phyloP scores from a whole-genome alignment of 2,797 vertebrate genomes.

The Sebastes jordani region DNA sequence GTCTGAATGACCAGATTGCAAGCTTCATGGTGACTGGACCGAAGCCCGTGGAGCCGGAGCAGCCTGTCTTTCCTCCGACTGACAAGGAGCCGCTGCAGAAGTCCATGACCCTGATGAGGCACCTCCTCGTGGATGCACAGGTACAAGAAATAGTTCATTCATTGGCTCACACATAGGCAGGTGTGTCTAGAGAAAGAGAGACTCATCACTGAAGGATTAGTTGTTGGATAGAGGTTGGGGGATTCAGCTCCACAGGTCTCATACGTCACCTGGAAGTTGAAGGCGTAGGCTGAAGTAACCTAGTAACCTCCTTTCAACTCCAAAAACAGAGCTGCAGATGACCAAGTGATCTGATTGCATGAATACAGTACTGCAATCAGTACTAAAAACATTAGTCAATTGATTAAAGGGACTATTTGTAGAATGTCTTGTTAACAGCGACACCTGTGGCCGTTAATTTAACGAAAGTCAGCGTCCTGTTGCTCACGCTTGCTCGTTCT shows the following conservation, averaged over 20 bases:
- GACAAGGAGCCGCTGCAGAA: slow-evolving; percentile 90
- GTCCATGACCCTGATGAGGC: slow-evolving; percentile 92
- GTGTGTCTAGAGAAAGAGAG: neutral
- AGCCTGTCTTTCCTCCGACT: slow-evolving; percentile 79
- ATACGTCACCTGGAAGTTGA: neutral
- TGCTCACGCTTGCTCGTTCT: no score
- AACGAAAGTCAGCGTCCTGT: no score
- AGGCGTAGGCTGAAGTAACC: neutral
- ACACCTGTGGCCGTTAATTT: no score
- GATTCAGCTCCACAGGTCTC: neutral
- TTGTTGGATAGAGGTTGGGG: neutral
- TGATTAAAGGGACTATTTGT: no score
- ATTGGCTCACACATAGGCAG: neutral
- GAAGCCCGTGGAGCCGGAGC: slow-evolving; percentile 84
- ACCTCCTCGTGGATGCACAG: slow-evolving; percentile 93
- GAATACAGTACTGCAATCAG: no score
- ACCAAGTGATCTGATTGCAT: no score
- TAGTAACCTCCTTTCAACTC: no score
- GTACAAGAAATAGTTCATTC: slow-evolving; percentile 68
- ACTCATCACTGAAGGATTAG: fast-evolving
- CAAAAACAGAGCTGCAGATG: no score
- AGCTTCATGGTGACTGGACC: slow-evolving; percentile 89
- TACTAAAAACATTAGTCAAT: no score
- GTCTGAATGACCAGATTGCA: slow-evolving; percentile 93
- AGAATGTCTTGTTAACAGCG: no score